phyloP scores from a whole-genome alignment of 2,113 vertebrate genomes.

The Tenrec ecaudatus region DNA sequence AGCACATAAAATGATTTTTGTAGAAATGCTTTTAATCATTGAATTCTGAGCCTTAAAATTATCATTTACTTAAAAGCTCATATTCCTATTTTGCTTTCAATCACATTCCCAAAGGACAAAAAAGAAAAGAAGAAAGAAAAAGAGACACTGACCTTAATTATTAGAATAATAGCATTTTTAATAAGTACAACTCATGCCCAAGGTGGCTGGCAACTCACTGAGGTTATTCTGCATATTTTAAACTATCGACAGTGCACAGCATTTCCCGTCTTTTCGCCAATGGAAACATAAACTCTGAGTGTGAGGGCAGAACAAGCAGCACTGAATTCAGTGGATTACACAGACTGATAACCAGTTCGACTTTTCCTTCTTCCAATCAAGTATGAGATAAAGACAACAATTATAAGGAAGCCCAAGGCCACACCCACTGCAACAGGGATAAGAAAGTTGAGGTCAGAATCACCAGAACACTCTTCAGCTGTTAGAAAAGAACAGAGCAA shows the following conservation, averaged over 20 bases:
- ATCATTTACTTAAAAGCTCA: conserved; percentile 65
- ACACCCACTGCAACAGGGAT: conserved; percentile 96
- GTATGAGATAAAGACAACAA: conserved; percentile 97
- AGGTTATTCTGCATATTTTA: conserved; percentile 63
- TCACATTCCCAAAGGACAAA: conserved; percentile 65
- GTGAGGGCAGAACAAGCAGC: background rate
- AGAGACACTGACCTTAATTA: conserved; percentile 38
- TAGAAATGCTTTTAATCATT: conserved; percentile 75
- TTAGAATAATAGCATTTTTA: background rate
- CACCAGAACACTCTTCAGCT: conserved; percentile 98
- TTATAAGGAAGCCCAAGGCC: conserved; percentile 95
- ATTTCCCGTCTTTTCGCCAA: conserved; percentile 57
- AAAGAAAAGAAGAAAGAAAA: conserved; percentile 18
- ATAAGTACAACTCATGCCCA: conserved; percentile 72
- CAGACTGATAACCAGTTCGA: conserved; percentile 96
- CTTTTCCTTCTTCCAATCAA: conserved; percentile 97
- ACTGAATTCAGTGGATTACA: conserved; percentile 84
- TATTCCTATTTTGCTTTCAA: conserved; percentile 63
- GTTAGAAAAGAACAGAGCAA: conserved; percentile 87
- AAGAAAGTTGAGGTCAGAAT: conserved; percentile 98
- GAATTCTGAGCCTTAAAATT: conserved; percentile 68
- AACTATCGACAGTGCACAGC: background rate
- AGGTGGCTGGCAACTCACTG: conserved; percentile 65
- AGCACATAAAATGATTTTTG: conserved; percentile 74
- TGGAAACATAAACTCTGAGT: conserved; percentile 63